Base-by-base conservation (phyloP, 2,888 invertebrate species). In the Pterostichus madidus region DNA sequence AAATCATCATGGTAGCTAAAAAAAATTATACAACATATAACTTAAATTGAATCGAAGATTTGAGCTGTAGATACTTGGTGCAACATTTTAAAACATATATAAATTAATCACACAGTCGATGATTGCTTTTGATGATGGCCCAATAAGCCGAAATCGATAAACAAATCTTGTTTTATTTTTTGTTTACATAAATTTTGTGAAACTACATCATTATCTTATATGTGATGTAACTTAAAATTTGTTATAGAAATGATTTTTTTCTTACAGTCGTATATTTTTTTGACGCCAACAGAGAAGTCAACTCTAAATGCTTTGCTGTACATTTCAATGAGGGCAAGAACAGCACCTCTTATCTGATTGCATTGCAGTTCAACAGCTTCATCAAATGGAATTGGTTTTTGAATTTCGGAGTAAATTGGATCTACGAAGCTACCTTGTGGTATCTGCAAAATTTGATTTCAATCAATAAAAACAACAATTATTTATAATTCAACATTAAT, bases 251-350 rank as follows among this genome's bases (percentile, higher is more conserved):
- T 39, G 32, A 15, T 11, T 13, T 78, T 53, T 76, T 32, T 88
- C 90, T 89, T 86, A 91, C 91, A 86, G 85, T 87, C 87, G 75
- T 85, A 84, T 0, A 85, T 52, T 13, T 56, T 56, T n/a, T 52
- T 75, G 49, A 10, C 13, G 35, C 85, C 84, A 46, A 84, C 91
- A 85, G 93, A 93, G 90, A 97, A 97, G 90, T 97, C 96, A 1
- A 97, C 94, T 52, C 95, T 93, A 87, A 97, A 95, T 0, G 96
- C 95, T 86, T 95, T 93, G 75, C 96, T 95, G 90, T 98, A 98
- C 85, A 97, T 94, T 86, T 96, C 95, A 3, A 99, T 93, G 4
- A 98, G 91, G 84, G 95, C 94, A 81, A 96, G 95, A 64, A 98
- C 94, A 0, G 97, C 94, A 87, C 95, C 95, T 0, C 96, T 92